A percentile compares a stretch with the other conserved stretches of the same genome.
phyloP scores from a whole-genome alignment of 2,888 invertebrate species.

The Pandemis corylana region DNA sequence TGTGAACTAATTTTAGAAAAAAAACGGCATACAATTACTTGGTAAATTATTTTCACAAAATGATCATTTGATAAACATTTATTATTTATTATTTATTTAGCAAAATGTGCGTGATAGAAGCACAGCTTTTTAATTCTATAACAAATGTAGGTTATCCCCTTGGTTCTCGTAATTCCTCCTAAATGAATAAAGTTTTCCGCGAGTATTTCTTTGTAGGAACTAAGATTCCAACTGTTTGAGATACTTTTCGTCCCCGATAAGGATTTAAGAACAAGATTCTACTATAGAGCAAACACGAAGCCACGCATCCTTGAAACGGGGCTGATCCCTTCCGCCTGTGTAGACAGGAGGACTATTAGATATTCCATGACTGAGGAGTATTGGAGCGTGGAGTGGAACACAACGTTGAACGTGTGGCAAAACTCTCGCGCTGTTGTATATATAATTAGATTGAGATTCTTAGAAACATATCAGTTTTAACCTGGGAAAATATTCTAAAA shows the following conservation, averaged over 20 bases:
- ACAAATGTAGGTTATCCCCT: background rate
- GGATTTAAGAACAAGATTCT: conserved; percentile 12
- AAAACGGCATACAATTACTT: background rate
- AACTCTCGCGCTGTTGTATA: background rate
- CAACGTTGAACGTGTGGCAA: background rate
- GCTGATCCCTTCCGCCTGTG: conserved; percentile 16
- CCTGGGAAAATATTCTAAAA: conserved; percentile 7
- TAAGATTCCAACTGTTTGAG: conserved; percentile 14
- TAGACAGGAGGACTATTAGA: conserved; percentile 1
- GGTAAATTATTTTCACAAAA: too few species aligned
- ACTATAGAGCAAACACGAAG: conserved; percentile 14
- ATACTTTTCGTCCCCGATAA: conserved; percentile 19
- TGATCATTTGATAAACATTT: background rate
- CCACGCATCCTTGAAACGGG: conserved; percentile 4
- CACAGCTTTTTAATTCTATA: background rate
- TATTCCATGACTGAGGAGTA: conserved; percentile 6
- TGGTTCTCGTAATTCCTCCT: conserved; percentile 3
- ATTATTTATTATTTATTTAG: too few species aligned
- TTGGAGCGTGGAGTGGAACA: background rate
- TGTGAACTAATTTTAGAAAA: background rate
- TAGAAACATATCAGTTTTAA: background rate
- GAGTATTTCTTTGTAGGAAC: conserved; percentile 16
- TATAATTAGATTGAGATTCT: conserved; percentile 9
- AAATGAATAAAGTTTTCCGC: conserved; percentile 15
- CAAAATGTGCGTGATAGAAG: background rate